These are phyloP conservation scores for Zaprionus lineosus DNA, from an alignment of 2,888 invertebrate genomes.

Conservation along the genomic window DNA sequence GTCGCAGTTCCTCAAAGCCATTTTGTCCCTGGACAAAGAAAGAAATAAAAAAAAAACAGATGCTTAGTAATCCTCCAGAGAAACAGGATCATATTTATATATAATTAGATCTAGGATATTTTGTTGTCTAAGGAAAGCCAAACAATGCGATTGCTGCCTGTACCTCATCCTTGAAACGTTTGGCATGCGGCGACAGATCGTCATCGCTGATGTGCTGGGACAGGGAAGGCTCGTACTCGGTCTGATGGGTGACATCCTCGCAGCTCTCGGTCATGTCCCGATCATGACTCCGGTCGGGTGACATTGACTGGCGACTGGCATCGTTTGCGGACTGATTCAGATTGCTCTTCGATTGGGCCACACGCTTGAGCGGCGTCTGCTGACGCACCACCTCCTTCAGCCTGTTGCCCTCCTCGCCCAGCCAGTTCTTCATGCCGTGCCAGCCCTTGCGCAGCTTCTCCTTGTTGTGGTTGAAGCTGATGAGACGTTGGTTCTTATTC, in stretches of 20 bases:
- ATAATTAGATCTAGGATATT: background rate
- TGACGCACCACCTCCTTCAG: conserved; percentile 82
- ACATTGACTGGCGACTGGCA: conserved; percentile 48
- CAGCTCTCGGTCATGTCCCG: conserved; percentile 56
- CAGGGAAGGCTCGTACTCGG: conserved; percentile 63
- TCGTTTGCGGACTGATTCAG: conserved; percentile 56
- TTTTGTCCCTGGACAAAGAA: conserved; percentile 91
- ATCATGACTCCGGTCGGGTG: conserved; percentile 44
- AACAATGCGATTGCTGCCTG: conserved; percentile 41
- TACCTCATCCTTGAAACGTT: conserved; percentile 78
- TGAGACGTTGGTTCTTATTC: conserved; percentile 81
- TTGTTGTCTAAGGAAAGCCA: conserved; percentile 19
- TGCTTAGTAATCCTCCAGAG: background rate
- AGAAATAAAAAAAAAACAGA: background rate
- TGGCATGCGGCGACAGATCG: conserved; percentile 74
- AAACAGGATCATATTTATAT: background rate
- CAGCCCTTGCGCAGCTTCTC: conserved; percentile 82
- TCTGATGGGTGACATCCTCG: conserved; percentile 68
- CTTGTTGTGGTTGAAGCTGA: conserved; percentile 81
- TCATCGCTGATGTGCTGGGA: conserved; percentile 67
- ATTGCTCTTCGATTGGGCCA: conserved; percentile 73
- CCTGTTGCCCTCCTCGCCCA: conserved; percentile 81
- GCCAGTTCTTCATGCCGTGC: conserved; percentile 82
- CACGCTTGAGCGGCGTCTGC: conserved; percentile 80
- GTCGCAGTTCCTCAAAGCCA: conserved; percentile 95